A percentile compares a stretch with the other conserved stretches of the same genome.
These are phyloP conservation scores for Tenthredo distinguenda DNA, from an alignment of 2,888 invertebrate species.

Conservation along the genomic window DNA sequence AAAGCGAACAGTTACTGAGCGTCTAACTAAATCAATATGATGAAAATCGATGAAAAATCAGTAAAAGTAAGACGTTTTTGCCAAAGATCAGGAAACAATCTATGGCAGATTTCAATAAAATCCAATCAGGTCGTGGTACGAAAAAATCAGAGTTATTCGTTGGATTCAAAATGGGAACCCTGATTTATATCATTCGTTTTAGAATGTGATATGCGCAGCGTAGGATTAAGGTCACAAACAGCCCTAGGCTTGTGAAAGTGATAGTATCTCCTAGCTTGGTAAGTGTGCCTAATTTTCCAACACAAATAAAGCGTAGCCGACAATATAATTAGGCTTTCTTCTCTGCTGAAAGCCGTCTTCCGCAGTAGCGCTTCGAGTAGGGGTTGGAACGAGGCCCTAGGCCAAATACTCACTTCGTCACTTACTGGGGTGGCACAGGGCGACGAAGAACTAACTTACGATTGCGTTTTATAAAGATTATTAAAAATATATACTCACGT, in stretches of 20 bases:
- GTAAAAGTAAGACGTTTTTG: background rate
- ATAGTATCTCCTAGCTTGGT: background rate
- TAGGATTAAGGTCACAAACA: background rate
- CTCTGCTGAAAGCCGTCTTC: background rate
- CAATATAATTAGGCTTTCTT: background rate
- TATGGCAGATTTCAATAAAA: background rate
- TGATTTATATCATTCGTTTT: background rate
- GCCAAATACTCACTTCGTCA: background rate
- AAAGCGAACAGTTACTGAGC: background rate
- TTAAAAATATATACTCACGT: background rate
- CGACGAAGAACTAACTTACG: background rate
- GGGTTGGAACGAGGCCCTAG: background rate
- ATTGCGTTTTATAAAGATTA: background rate
- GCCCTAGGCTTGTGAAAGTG: background rate
- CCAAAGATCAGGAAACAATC: background rate
- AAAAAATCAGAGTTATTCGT: background rate
- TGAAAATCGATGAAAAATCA: background rate
- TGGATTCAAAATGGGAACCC: background rate
- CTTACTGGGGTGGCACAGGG: background rate
- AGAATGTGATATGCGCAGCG: background rate
- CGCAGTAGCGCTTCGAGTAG: background rate
- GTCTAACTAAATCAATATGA: background rate
- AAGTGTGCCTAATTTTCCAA: background rate
- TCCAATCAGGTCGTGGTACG: background rate
- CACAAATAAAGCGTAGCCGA: constrained; percentile 2